Evolutionary conservation across 2,797 vertebrate species (phyloP), one percentile per base, ranked within the genome.

Genomic region (Delichon dasypus): DNA sequence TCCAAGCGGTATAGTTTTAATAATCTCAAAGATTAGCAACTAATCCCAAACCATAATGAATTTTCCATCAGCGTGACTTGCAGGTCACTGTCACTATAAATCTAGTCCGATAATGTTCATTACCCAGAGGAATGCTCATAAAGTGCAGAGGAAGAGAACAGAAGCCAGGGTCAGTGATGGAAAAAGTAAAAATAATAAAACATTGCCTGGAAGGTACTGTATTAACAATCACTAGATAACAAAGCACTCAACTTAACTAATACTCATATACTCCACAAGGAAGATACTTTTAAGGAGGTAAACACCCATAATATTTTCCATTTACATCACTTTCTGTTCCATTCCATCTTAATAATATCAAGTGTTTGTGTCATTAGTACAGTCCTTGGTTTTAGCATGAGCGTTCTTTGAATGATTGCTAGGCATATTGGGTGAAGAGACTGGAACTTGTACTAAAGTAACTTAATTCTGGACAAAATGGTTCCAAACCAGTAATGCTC

Each of bases 21-120:
- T 95, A 97, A 95, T 90, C 83, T 71, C 47, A 77, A 89, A 94
- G 93, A 96, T 95, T 95, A 94, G n/a, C 80, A 80, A 42, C 93
- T 96, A 93, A 96, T 96, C 88, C 83, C 74, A 94, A 94, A 90
- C 45, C 30, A 85, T 91, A 97, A 96, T 96, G 89, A 95, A 90
- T 94, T 97, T 97, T 97, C 96, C 95, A 87, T 94, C 89, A 94
- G 57, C 57, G 34, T 74, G 80, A n/a, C 80, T 90, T 89, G 71
- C 65, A 87, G 74, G 77, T 65, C 77, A n/a, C 51, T 82, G 80
- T 94, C 82, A 76, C 42, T 91, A 61, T 86, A 85, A 94, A 94
- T 85, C 95, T 79, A 85, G 77, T 78, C 42, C 51, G 84, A 9
- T 44, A 71, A 91, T 80, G 36, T 67, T 76, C 74, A 34, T 88